These are phyloP conservation scores for Notodromas monacha DNA, from an alignment of 2,888 invertebrate species.

Conservation along the genomic window DNA sequence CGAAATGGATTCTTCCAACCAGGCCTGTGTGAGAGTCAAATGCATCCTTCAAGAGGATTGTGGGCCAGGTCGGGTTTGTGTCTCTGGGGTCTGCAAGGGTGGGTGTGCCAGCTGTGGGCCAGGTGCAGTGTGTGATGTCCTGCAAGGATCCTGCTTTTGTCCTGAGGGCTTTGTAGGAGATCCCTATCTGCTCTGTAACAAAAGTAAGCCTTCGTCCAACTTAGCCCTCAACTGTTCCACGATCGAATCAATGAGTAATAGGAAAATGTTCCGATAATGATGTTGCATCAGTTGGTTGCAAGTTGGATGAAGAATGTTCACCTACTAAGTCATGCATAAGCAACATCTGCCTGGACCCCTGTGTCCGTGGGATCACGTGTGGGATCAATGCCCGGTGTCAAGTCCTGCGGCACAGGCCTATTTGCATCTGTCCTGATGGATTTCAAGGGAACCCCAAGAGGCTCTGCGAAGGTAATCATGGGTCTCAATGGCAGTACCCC, in stretches of 20 bases:
- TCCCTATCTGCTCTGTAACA: constrained; percentile 9
- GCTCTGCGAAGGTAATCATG: constrained; percentile 11
- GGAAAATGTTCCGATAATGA: neutral
- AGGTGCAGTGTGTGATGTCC: constrained; percentile 11
- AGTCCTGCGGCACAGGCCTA: constrained; percentile 41
- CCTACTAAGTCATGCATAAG: constrained; percentile 12
- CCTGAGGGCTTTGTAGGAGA: constrained; percentile 9
- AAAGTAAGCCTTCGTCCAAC: no score
- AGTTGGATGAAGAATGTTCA: constrained; percentile 12
- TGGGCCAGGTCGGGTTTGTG: constrained; percentile 8
- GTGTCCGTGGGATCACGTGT: constrained; percentile 34
- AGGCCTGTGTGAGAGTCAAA: constrained; percentile 32
- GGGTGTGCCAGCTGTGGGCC: constrained; percentile 11
- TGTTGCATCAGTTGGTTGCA: constrained; percentile 14
- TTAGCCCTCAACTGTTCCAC: no score
- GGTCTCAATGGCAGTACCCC: no score
- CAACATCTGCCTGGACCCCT: constrained; percentile 12
- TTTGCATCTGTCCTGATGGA: constrained; percentile 13
- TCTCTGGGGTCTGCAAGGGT: neutral
- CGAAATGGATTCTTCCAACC: constrained; percentile 51
- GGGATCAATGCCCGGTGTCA: constrained; percentile 28
- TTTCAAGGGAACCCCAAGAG: constrained; percentile 12
- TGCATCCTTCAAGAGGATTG: constrained; percentile 8
- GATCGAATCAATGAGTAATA: no score
- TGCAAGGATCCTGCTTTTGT: constrained; percentile 11